phyloP scores from a whole-genome alignment of 2,888 invertebrate genomes.

The Drosophila kambysellisi region DNA sequence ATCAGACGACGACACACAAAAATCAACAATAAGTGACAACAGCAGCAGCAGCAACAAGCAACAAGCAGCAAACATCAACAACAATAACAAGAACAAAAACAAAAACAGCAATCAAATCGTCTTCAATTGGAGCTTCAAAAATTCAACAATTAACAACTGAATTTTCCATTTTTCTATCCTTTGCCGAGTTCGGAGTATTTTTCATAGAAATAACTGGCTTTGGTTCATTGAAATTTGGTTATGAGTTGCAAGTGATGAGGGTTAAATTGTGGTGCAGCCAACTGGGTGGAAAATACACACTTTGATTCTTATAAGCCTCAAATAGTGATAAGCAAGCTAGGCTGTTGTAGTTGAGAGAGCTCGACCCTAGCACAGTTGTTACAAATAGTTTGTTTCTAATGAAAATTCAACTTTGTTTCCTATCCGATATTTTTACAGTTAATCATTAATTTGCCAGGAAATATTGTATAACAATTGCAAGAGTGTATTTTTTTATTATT shows the following conservation, averaged over 20 bases:
- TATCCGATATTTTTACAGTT: neutral
- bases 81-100: neutral
- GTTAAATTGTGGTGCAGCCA: too few species aligned
- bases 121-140: slow-evolving; percentile 27
- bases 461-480: neutral
- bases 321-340: neutral
- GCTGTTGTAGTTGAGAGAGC: neutral
- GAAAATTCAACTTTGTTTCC: neutral
- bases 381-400: neutral
- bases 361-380: neutral
- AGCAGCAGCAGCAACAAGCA: slow-evolving; percentile 1
- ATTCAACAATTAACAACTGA: slow-evolving; percentile 11
- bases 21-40: slow-evolving; percentile 18
- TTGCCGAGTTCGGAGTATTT: neutral
- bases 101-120: slow-evolving; percentile 30
- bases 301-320: neutral
- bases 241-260: neutral
- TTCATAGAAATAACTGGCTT: neutral
- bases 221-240: neutral
- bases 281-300: too few species aligned
- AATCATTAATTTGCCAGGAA: neutral
- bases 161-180: neutral
- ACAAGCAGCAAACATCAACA: too few species aligned
- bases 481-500: neutral
- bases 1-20: slow-evolving; percentile 13